Base-by-base conservation (phyloP, 2,797 vertebrate genomes). In the Emydoidea blandingii region DNA sequence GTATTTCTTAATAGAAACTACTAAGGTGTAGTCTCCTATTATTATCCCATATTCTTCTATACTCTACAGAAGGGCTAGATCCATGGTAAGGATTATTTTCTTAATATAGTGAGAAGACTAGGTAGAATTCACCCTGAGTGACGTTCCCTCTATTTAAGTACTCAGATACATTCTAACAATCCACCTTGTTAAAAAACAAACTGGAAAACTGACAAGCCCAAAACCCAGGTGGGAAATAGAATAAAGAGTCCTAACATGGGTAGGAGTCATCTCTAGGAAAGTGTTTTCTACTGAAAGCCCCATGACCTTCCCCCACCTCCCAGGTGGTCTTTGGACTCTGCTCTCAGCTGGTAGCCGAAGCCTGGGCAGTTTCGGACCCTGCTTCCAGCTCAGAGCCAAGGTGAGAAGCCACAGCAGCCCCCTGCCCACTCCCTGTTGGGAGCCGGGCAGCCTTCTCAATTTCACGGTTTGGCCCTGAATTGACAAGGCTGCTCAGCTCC, bases 121-220 rank as follows among this genome's bases (percentile, higher is more conserved):
- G 0, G 0, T 83, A 21, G 44, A 92, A 86, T 92, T 91, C 34
- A 87, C 34, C n/a, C 34, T 52, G 74, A 83, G 23, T 25, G 41
- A 76, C 7, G 25, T 47, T 29, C 41, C 41, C 81, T 82, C 15
- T n/a, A 68, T 91, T 82, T 81, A 41, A 21, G 4, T n/a, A 37
- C 81, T 92, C 78, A 25, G 78, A 86, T 4, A 53, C 72, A 88
- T 5, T 83, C 10, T 56, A 83, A 79, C 59, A 88, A 81, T 81
- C 80, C n/a, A 86, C 65, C 62, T 81, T 89, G 44, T 74, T 90
- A 83, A 94, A 95, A 76, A 76, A 47, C 72, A 47, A 76, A 68
- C 44, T 74, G 41, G 72, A 23, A 74, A 27, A 41, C 72, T 15
- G 41, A 44, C 37, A 76, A 44, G 21, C 10, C 23, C 72, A 14